Conservation (phyloP, 2,888 invertebrate species). For the Plebejus melissa region DNA sequence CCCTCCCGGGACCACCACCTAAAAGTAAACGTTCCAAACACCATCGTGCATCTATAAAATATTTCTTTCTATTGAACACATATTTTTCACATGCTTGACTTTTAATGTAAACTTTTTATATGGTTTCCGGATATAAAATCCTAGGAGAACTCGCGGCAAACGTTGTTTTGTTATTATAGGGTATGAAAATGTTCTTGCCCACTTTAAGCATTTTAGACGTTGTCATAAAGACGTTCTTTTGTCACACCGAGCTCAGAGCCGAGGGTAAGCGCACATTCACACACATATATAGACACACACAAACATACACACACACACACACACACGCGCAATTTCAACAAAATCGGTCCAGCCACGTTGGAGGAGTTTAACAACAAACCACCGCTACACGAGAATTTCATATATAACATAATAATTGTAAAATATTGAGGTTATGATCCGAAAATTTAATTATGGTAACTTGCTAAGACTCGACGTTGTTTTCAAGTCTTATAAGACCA, state of each 20-base stretch:
- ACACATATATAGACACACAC: too few relatives aligned
- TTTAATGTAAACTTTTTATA: background rate
- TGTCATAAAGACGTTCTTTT: too few relatives aligned
- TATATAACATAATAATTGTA: background rate
- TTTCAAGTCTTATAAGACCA: background rate
- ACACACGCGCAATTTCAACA: background rate
- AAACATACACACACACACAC: too few relatives aligned
- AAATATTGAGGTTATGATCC: background rate
- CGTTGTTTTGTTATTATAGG: too few relatives aligned
- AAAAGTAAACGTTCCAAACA: slow-evolving; percentile 52
- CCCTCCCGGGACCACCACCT: slow-evolving; percentile 49
- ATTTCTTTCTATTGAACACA: background rate
- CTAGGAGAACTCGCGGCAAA: background rate
- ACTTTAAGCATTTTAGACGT: too few relatives aligned
- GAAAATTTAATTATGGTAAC: slow-evolving; percentile 2
- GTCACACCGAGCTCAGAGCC: too few relatives aligned
- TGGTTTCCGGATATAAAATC: background rate
- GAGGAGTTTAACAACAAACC: background rate
- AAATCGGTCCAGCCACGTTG: background rate
- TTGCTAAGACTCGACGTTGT: background rate
- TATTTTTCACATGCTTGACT: slow-evolving; percentile 6
- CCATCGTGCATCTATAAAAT: slow-evolving; percentile 56
- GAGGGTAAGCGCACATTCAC: background rate
- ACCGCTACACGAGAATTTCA: too few relatives aligned
- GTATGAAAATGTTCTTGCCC: too few relatives aligned